A percentile compares a stretch with the other conserved stretches of the same genome.
Conservation (phyloP, 2,113 vertebrate genomes). For the Pagrus major region DNA sequence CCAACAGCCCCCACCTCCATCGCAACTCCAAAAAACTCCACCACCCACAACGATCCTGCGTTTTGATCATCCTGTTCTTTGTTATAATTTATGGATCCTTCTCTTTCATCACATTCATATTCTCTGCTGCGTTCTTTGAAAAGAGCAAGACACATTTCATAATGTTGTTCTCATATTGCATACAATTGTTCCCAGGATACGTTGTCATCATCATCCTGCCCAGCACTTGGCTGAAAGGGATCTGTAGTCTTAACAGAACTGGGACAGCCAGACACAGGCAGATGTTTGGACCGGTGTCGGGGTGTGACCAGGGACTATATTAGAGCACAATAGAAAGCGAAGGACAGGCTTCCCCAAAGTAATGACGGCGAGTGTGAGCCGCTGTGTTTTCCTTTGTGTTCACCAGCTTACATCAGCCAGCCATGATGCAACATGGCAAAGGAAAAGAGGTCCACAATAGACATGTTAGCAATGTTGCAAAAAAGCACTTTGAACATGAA, state of each 20-base stretch:
- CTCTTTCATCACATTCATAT: conserved; percentile 34
- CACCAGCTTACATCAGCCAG: conserved; percentile 68
- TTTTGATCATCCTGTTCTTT: conserved; percentile 44
- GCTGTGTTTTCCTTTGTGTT: conserved; percentile 55
- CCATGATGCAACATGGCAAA: conserved; percentile 66
- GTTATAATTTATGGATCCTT: conserved; percentile 32
- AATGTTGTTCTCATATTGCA: conserved; percentile 4
- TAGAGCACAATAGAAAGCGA: conserved; percentile 24
- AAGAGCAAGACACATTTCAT: conserved; percentile 19
- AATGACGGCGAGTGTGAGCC: conserved; percentile 15
- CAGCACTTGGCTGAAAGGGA: conserved; percentile 9
- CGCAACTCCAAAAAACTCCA: conserved; percentile 18
- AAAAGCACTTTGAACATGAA: conserved; percentile 53
- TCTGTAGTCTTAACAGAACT: background rate
- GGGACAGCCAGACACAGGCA: conserved; percentile 24
- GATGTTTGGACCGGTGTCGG: conserved; percentile 53
- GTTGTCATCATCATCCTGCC: conserved; percentile 20
- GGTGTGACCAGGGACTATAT: conserved; percentile 32
- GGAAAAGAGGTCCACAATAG: conserved; percentile 40
- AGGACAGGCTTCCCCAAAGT: conserved; percentile 48
- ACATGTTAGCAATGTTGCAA: conserved; percentile 25
- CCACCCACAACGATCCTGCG: conserved; percentile 16
- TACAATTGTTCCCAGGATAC: conserved; percentile 11
- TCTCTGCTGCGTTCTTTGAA: conserved; percentile 27
- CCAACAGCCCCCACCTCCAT: conserved; percentile 20